phyloP scores from a whole-genome alignment of 2,888 invertebrate genomes.

The Amblyjoppa fuscipennis region DNA sequence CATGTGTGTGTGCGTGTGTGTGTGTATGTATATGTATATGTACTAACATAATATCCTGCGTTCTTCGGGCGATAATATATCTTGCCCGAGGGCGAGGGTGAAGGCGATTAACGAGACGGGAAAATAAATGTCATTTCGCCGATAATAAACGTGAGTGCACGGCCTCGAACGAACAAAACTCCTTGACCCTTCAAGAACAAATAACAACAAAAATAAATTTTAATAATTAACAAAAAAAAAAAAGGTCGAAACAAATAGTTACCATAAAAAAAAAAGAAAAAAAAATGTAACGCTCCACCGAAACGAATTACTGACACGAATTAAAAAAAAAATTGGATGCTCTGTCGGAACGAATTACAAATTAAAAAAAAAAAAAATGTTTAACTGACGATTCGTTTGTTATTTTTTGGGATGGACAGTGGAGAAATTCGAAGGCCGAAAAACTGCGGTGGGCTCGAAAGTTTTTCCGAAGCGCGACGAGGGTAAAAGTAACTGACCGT shows the following conservation, averaged over 20 bases:
- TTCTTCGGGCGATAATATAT: constrained; percentile 29
- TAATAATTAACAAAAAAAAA: constrained; percentile 5
- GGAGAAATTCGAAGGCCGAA: not conserved
- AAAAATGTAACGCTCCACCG: no score
- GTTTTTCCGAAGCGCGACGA: not conserved
- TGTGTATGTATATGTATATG: not conserved
- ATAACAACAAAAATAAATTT: not conserved
- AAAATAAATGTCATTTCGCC: constrained; percentile 32
- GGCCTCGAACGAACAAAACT: constrained; percentile 23
- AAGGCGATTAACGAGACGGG: constrained; percentile 19
- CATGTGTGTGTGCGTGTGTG: no score
- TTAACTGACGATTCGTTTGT: not conserved
- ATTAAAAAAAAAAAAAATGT: not conserved
- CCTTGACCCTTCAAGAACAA: not conserved
- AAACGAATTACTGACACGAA: no score
- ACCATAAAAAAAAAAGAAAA: not conserved
- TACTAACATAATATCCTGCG: constrained; percentile 1
- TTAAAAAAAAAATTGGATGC: no score
- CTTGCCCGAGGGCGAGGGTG: not conserved
- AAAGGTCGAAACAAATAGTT: not conserved
- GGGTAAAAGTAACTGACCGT: constrained; percentile 36
- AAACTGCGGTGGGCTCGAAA: not conserved
- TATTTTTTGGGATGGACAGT: not conserved
- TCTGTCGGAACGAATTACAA: no score
- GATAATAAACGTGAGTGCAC: constrained; percentile 37